Base-by-base conservation (phyloP, 2,113 vertebrate species). In the Empidonax alnorum region DNA sequence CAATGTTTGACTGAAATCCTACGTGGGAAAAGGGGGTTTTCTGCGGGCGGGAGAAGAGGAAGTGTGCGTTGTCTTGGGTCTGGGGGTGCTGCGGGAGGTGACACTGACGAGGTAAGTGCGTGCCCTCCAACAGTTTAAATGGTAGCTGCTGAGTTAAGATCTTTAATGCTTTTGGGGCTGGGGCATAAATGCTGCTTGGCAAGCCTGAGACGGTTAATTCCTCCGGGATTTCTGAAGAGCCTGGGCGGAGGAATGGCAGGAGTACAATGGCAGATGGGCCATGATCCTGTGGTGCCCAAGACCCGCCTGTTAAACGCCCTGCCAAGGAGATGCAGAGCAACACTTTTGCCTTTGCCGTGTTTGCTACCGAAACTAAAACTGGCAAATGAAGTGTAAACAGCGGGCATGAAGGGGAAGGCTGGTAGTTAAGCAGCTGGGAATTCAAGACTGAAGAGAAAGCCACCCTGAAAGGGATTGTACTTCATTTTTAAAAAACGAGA, bases 1-100 rank as follows among this genome's bases (percentile, higher is more conserved):
- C 68, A 55, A 95, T 97, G 96, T 98, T 98, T 97, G 93, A 90
- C 96, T 98, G 97, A 97, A 97, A 97, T 22, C 79, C 37, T 93
- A 53, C 67, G 84, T 96, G 96, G 94, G 27, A 80, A 94, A 95
- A 95, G 85, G 83, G 94, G 63, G 47, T 87, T 97, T 97, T 94
- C 92, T 91, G 86, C 20, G 85, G 82, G 96, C 2, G 19, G 95
- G 94, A 90, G 95, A 85, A 79, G 78, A 95, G 89, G 49, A 82
- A 62, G 90, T 39, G 27, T 76, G 75, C 33, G 41, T 84, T 92
- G 88, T 82, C 58, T 93, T 58, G 52, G 94, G 96, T 92, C 83
- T 95, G 74, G 91, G 95, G 96, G 96, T 84, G 92, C 94, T 81
- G 88, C 93, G 5, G 82, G 84, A 96, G 96, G 93, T 90, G 92